Conservation (phyloP, 2,113 vertebrate genomes). For the Phalacrocorax aristotelis region DNA sequence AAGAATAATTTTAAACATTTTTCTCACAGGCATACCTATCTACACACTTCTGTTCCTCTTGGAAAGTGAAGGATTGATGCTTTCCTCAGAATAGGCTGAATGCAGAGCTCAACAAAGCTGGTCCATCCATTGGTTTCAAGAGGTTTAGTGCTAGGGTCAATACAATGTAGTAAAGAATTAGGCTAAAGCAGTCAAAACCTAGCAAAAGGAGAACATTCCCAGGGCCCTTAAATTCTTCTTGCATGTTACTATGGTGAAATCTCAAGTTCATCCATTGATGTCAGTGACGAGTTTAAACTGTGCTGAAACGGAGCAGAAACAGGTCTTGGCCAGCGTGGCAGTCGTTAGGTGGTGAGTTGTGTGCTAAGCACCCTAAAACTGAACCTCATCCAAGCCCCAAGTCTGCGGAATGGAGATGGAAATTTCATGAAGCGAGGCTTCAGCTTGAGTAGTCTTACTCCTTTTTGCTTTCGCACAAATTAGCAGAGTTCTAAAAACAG, state of each 20-base stretch:
- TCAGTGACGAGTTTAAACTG: not conserved
- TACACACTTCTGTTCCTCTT: not conserved
- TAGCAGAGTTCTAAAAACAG: conserved; percentile 48
- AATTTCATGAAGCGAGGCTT: not conserved
- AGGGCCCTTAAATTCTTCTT: not conserved
- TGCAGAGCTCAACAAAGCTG: not conserved
- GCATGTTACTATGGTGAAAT: not conserved
- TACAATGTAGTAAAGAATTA: not conserved
- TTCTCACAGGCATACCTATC: not conserved
- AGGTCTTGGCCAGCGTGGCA: fast-evolving
- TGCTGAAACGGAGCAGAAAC: not conserved
- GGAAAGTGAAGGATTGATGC: not conserved
- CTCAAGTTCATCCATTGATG: not conserved
- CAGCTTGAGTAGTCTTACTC: not conserved
- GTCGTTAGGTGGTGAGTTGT: not conserved
- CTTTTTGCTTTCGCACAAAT: conserved; percentile 4
- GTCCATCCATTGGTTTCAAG: not conserved
- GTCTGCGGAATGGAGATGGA: conserved; percentile 33
- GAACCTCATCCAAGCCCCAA: conserved; percentile 10
- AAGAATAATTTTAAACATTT: not conserved
- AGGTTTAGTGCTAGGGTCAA: not conserved
- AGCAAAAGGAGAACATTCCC: not conserved
- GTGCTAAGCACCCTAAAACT: conserved; percentile 23
- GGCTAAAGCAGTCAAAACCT: not conserved
- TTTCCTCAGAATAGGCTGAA: not conserved